Base-by-base conservation (phyloP, 30 jellyfish, hydroid and myxozoan species). In the Morbakka virulenta region DNA sequence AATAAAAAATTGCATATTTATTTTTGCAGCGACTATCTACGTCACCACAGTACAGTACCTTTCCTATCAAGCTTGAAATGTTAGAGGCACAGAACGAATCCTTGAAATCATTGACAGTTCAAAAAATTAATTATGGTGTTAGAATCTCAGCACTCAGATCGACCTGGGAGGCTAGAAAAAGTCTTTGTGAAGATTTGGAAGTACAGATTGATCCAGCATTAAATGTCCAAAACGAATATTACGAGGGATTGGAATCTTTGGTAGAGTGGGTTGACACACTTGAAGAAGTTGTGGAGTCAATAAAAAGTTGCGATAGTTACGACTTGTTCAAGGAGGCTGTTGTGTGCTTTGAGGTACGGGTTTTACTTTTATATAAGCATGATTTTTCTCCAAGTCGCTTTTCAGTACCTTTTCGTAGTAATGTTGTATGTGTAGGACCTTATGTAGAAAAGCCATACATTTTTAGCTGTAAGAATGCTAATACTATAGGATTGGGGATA, bases 181-280 rank as follows among this genome's bases (percentile, higher is more conserved):
- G 87, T 41, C 93, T 78, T 47, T 47, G 66, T 22, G 67, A 30
- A 53, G 89, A 79, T 35, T 77, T 79, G 51, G 94, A 78, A 33
- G 93, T 72, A 29, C 96, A 80, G 49, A 87, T 87, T 25, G 94
- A 80, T 32, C 96, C 96, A 0, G 89, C 64, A 25, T 48, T 82
- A 80, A 86, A 77, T 69, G 79, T 79, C 13, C 95, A 89, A 35
- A 89, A 82, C 36, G 97, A 89, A 57, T 71, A 75, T 31, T 89
- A 89, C 32, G 97, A 89, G 50, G 83, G 90, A 30, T 64, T 89
- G 67, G 97, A 89, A 69, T 70, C 90, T 0, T 31, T 89, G 2
- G 85, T 80, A 0, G 97, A 89, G 36, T 89, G 97, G 97, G 67
- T 79, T 25, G 97, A 89, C 51, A 81, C 89, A 25, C 50, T 83